Base-by-base conservation (phyloP, 2,888 invertebrate species). In the Cryptus viduatorius region DNA sequence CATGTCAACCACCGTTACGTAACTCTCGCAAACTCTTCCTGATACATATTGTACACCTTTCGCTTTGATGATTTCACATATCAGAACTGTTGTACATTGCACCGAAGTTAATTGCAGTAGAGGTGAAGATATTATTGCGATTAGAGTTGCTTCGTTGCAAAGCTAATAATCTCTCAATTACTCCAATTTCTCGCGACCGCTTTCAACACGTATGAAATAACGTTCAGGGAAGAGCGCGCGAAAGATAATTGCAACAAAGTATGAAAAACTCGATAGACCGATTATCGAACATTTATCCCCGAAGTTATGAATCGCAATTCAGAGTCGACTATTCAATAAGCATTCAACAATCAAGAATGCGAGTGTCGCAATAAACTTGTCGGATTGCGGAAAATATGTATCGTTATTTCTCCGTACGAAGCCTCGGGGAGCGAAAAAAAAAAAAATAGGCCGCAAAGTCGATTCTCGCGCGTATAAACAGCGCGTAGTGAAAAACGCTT, bases 41-140 rank as follows among this genome's bases (percentile, higher is more conserved):
- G 81, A 56, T 81, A 82, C 48, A 76, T 67, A 59, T 37, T 37
- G 37, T 76, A 29, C 53, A 50, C 59, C 77, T 71, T 72, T 72
- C 76, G 75, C 76, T 76, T n/a, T 24, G 73, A 83, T 69, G 44
- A 56, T 46, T 14, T 68, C 68, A 50, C 73, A 75, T 46, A 48
- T 14, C 24, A 14, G 8, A 64, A n/a, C 31, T 31, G 16, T 46
- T 46, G 14, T 29, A 31, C 29, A 77, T 81, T 67, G 44, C 69
- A 69, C 71, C 78, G 75, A 44, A 75, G 78, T 79, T 86, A 83
- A 86, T 86, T 78, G 75, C 75, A 59, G 61, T n/a, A 37, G 46
- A 16, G 12, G 37, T 14, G 16, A 65, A 67, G 69, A 68, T 75
- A 46, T 29, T 8, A 75, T 53, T 59, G 69, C 71, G 72, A 65